Conservation (phyloP, 2,797 vertebrate species). For the Catamblyrhynchus diadema region DNA sequence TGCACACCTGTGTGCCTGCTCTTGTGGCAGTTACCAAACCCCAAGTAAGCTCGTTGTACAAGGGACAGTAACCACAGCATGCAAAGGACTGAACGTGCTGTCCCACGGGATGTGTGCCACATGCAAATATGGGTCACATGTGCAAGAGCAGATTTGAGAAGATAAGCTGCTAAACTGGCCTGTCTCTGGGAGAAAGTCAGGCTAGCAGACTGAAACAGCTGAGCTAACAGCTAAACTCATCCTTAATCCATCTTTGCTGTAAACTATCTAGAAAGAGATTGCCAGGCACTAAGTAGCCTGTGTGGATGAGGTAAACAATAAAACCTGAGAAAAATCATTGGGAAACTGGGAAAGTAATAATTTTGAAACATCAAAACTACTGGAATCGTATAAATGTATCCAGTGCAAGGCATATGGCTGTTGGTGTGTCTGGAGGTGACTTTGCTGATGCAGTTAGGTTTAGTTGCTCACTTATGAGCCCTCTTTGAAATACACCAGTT, state of each 20-base stretch:
- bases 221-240: constrained; percentile 9
- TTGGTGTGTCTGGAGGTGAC: neutral
- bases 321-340: neutral
- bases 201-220: neutral
- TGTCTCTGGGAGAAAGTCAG: neutral
- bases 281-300: neutral
- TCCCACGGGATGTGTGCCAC: neutral
- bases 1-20: neutral
- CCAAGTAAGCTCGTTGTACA: rapidly evolving
- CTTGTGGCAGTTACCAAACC: neutral
- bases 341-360: neutral
- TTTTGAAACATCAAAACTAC: neutral
- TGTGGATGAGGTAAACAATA: rapidly evolving
- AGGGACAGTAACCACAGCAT: neutral
- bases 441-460: neutral
- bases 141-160: constrained; percentile 1
- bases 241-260: constrained; percentile 16
- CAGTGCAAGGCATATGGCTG: neutral
- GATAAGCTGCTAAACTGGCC: neutral
- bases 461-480: neutral
- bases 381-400: neutral
- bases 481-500: neutral
- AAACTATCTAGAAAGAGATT: neutral
- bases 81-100: neutral
- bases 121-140: neutral